Evolutionary conservation across 1,140 invertebrate species (phyloP).

Genomic region (Aphis craccivora): DNA sequence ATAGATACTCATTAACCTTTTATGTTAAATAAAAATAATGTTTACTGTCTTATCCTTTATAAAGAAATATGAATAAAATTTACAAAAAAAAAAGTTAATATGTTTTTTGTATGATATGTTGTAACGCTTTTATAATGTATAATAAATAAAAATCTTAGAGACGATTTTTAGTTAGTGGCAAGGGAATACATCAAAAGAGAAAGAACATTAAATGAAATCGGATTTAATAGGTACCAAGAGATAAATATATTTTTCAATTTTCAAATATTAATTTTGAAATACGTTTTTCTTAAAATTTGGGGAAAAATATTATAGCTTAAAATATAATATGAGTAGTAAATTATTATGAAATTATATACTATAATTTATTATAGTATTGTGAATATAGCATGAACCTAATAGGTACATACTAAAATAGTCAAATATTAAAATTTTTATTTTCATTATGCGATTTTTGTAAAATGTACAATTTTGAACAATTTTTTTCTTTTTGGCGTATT

Average conservation of each 20-base stretch:
- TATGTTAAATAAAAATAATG: not conserved
- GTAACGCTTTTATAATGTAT: not conserved
- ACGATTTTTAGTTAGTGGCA: not conserved
- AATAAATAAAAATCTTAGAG: constrained; percentile 25
- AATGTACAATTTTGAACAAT: not conserved
- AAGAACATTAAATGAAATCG: not conserved
- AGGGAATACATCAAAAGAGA: not conserved
- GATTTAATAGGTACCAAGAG: constrained; percentile 31
- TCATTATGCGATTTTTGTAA: not conserved
- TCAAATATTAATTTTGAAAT: constrained; percentile 32
- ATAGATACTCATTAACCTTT: not conserved
- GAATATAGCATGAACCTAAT: not conserved
- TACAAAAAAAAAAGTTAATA: constrained; percentile 22
- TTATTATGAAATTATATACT: not conserved
- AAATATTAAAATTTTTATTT: not conserved
- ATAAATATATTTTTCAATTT: constrained; percentile 34
- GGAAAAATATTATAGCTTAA: not conserved
- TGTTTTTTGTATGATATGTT: not conserved
- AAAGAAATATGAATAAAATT: not conserved
- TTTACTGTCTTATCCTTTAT: not conserved
- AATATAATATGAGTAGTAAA: not conserved
- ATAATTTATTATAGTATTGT: not conserved
- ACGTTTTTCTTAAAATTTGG: not conserved
- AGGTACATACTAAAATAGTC: not conserved
- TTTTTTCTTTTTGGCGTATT: not conserved